These are phyloP conservation scores for Rhynchotus rufescens DNA, from an alignment of 2,797 vertebrate genomes.

Conservation along the genomic window DNA sequence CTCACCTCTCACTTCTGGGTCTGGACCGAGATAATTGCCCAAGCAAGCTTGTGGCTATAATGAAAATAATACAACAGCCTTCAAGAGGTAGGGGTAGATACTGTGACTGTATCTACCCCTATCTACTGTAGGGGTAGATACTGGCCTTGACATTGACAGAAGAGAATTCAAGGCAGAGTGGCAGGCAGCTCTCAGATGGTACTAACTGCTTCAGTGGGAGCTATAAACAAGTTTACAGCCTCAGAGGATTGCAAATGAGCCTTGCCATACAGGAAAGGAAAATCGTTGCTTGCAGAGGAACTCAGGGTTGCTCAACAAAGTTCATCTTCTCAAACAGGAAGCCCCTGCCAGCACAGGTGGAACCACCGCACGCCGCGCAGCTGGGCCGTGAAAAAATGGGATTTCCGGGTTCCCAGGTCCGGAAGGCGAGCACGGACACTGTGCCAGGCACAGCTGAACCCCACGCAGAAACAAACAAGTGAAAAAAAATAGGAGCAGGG, in stretches of 20 bases:
- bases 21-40: neutral
- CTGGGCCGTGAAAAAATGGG: conserved; percentile 31
- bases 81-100: neutral
- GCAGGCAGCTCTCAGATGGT: neutral
- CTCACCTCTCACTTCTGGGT: neutral
- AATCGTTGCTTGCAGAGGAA: conserved; percentile 53
- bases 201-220: neutral
- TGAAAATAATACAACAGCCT: neutral
- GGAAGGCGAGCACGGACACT: neutral
- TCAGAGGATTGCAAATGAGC: neutral
- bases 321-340: conserved; percentile 61
- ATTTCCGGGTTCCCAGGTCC: neutral
- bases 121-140: neutral
- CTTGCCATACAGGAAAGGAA: conserved; percentile 33
- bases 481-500: neutral
- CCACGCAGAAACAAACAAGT: neutral
- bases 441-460: neutral
- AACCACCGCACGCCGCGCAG: neutral
- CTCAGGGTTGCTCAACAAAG: conserved; percentile 47
- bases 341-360: conserved; percentile 49
- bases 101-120: neutral
- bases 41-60: neutral
- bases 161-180: neutral
- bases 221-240: neutral
- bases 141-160: neutral